These are phyloP conservation scores for Lottia scabra DNA, from an alignment of 2,888 invertebrate genomes.

Conservation along the genomic window DNA sequence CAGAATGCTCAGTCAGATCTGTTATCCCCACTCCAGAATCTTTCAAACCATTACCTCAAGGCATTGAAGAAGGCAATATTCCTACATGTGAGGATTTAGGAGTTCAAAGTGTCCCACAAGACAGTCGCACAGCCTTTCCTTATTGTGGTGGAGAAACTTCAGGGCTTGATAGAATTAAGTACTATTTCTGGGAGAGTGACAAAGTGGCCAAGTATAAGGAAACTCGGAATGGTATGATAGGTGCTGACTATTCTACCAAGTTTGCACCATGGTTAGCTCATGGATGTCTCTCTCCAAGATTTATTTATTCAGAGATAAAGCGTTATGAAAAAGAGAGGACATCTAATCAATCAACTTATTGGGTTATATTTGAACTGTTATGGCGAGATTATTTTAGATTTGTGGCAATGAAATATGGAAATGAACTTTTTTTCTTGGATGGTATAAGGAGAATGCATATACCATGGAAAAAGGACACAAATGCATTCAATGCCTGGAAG, in stretches of 20 bases:
- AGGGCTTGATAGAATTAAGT: constrained; percentile 48
- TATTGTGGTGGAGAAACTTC: constrained; percentile 60
- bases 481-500: constrained; percentile 59
- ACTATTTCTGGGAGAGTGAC: constrained; percentile 60
- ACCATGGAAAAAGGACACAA: constrained; percentile 54
- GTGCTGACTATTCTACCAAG: constrained; percentile 64
- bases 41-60: constrained; percentile 54
- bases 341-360: constrained; percentile 61
- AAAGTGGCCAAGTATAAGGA: constrained; percentile 58
- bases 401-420: constrained; percentile 59
- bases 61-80: constrained; percentile 46
- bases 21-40: constrained; percentile 44
- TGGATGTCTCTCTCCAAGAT: constrained; percentile 58
- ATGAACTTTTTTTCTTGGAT: constrained; percentile 44
- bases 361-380: constrained; percentile 62
- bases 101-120: constrained; percentile 36
- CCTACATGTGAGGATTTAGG: constrained; percentile 46
- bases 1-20: constrained; percentile 37
- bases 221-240: constrained; percentile 61
- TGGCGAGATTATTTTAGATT: constrained; percentile 64
- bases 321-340: constrained; percentile 52
- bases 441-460: constrained; percentile 48
- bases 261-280: constrained; percentile 63
- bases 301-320: constrained; percentile 59
- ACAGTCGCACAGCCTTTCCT: constrained; percentile 49